Base-by-base conservation (phyloP, 2,888 invertebrate genomes). In the Brenthis daphne region DNA sequence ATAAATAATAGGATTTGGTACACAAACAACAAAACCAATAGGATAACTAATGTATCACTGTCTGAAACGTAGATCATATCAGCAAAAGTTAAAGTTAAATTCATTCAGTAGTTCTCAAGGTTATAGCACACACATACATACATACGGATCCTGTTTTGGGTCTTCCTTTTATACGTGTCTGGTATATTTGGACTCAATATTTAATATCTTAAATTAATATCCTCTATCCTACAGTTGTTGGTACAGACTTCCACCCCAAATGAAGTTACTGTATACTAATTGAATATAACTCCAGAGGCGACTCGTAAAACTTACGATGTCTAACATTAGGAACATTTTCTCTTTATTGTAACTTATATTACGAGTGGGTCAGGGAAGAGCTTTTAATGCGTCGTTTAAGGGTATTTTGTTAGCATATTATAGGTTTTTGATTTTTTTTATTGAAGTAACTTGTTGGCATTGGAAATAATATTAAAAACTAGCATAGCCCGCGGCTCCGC, bases 291-390 rank as follows among this genome's bases (percentile, higher is more conserved):
- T 57, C 33, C 65, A 63, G 68, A 66, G 68, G 56, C 64, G 57
- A 65, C 61, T 68, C 72, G 71, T 72, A 73, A 74, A 74, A 73
- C 71, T 72, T 67, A 71, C 54, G 63, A 55, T 65, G 60, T 50
- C 66, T 54, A 67, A 65, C 70, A 68, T 69, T 67, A 65, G 65
- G 67, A 57, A 68, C 74, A 72, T 70, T 71, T 63, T 53, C 58
- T 68, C 65, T 66, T 73, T 65, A 67, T 69, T 70, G 61, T 37
- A 53, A 63, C 61, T 63, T 63, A 63, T 63, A 63, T 51, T 53
- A 58, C 16, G 16, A 53, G 6, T 53, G 37, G 58, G 58, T 58
- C 58, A 58, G 48, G 57, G 57, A 24, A 48, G 48, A 53, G 53
- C 33, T 29, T 37, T 61, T 63, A 51, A 63, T 51, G 37, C 12